These are phyloP conservation scores for Diarsia rubi DNA, from an alignment of 2,888 invertebrate genomes.

Conservation along the genomic window DNA sequence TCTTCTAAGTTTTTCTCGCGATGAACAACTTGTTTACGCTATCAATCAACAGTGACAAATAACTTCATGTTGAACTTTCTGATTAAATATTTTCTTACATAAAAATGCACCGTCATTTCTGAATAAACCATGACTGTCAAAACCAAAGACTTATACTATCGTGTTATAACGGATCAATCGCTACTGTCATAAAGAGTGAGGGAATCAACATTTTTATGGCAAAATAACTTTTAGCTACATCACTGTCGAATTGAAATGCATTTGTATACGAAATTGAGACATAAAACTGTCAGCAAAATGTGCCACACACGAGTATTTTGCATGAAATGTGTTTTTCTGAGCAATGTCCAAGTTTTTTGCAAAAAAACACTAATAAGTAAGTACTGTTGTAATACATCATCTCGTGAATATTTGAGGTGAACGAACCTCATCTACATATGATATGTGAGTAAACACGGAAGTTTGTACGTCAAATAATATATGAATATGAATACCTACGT, in stretches of 20 bases:
- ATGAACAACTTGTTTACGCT: neutral
- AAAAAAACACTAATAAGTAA: conserved; percentile 15
- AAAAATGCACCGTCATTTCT: conserved; percentile 22
- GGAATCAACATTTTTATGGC: conserved; percentile 29
- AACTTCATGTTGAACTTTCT: neutral
- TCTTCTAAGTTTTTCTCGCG: neutral
- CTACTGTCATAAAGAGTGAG: conserved; percentile 22
- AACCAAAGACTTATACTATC: conserved; percentile 27
- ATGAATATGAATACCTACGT: conserved; percentile 9
- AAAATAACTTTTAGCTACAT: conserved; percentile 15
- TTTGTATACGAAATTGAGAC: conserved; percentile 42
- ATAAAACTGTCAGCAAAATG: conserved; percentile 41
- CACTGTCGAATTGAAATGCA: conserved; percentile 28
- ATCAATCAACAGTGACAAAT: neutral
- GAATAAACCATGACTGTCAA: conserved; percentile 26
- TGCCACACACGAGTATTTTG: conserved; percentile 23
- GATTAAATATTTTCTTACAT: neutral
- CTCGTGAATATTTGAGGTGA: conserved; percentile 28
- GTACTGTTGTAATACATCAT: conserved; percentile 16
- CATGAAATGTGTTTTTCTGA: conserved; percentile 39
- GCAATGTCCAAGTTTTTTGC: conserved; percentile 19
- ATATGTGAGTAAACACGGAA: conserved; percentile 29
- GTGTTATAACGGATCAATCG: conserved; percentile 19
- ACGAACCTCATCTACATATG: conserved; percentile 20
- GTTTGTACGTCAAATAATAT: conserved; percentile 13